Evolutionary conservation across 1,140 invertebrate species (phyloP).

Genomic region (Pseudachorutes palmiensis): DNA sequence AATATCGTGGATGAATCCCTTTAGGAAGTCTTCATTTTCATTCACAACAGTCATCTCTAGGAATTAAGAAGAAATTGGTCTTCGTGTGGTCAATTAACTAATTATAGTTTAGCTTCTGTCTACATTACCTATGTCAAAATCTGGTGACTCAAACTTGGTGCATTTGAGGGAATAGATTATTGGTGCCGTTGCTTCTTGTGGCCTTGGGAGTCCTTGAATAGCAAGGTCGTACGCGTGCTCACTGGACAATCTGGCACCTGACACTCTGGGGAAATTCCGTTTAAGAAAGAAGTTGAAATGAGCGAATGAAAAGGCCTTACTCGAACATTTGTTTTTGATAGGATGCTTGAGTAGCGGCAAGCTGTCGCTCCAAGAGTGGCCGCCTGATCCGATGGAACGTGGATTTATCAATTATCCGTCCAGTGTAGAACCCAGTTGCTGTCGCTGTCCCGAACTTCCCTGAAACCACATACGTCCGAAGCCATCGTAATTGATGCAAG

Average conservation of each 20-base stretch:
- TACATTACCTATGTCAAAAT: slow-evolving; percentile 81
- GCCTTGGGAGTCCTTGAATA: slow-evolving; percentile 64
- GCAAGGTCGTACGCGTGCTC: slow-evolving; percentile 84
- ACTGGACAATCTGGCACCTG: slow-evolving; percentile 69
- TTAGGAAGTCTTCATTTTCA: slow-evolving; percentile 66
- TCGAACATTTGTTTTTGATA: slow-evolving; percentile 76
- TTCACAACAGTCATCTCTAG: slow-evolving; percentile 75
- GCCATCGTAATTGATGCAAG: slow-evolving; percentile 50
- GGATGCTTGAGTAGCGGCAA: slow-evolving; percentile 65
- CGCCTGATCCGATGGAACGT: slow-evolving; percentile 60
- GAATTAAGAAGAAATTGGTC: not conserved
- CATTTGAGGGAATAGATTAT: slow-evolving; percentile 81
- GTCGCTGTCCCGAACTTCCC: slow-evolving; percentile 71
- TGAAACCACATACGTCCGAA: slow-evolving; percentile 64
- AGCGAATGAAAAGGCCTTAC: slow-evolving; percentile 49
- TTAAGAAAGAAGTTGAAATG: not conserved
- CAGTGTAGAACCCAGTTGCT: slow-evolving; percentile 61
- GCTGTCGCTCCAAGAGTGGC: slow-evolving; percentile 57
- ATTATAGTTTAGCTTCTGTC: slow-evolving; percentile 15
- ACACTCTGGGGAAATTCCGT: slow-evolving; percentile 50
- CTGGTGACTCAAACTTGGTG: slow-evolving; percentile 65
- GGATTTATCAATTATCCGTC: slow-evolving; percentile 61
- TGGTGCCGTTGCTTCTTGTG: slow-evolving; percentile 57
- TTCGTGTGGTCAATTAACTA: no score
- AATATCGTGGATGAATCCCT: slow-evolving; percentile 64